phyloP scores from a whole-genome alignment of 2,113 vertebrate species.

The Tachuris rubrigastra region DNA sequence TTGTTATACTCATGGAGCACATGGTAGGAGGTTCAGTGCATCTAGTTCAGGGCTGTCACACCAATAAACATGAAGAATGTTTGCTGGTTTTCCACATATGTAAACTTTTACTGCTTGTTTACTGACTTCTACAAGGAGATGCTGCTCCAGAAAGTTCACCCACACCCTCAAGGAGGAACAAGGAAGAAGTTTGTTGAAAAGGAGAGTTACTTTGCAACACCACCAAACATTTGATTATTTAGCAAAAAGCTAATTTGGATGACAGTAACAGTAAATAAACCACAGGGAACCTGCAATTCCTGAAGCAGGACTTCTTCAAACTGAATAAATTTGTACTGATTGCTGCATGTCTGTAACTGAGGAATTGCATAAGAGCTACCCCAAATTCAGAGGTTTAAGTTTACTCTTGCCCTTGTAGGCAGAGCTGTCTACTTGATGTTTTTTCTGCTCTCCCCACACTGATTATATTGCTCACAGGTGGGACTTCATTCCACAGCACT shows the following conservation, averaged over 20 bases:
- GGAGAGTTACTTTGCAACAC: not conserved
- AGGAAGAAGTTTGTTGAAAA: not conserved
- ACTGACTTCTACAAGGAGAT: not conserved
- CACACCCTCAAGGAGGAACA: fast-evolving
- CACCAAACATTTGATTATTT: not conserved
- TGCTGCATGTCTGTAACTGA: fast-evolving
- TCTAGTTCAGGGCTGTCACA: conserved; percentile 40
- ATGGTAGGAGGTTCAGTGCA: not conserved
- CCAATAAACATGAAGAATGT: conserved; percentile 24
- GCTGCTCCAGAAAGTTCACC: not conserved
- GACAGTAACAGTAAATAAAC: not conserved
- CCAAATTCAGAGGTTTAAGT: not conserved
- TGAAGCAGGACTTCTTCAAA: not conserved
- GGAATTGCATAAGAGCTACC: not conserved
- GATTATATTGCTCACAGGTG: not conserved
- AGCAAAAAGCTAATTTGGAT: not conserved
- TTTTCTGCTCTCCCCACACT: not conserved
- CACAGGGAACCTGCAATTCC: not conserved
- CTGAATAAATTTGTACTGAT: not conserved
- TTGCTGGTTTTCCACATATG: not conserved
- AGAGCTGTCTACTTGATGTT: not conserved
- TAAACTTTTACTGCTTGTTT: not conserved
- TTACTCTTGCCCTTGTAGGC: not conserved
- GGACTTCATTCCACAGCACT: not conserved
- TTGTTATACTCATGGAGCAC: not conserved